A percentile compares a stretch with the other conserved stretches of the same genome.
Conservation (phyloP, 2,888 invertebrate genomes). For the Autographa gamma region DNA sequence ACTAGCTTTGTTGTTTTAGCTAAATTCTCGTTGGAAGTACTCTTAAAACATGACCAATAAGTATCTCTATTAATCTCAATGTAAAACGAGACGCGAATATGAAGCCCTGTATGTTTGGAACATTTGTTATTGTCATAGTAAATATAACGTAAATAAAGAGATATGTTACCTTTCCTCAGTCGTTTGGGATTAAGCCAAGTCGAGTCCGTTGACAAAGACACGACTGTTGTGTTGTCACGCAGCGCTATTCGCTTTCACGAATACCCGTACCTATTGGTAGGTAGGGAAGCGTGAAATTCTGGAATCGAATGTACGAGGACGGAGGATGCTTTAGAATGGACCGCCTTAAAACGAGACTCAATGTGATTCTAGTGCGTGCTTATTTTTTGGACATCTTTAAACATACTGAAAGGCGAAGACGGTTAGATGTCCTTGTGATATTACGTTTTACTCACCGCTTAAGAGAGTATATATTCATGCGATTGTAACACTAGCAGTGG, state of each 20-base stretch:
- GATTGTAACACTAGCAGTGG: constrained; percentile 38
- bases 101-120: constrained; percentile 54
- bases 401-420: constrained; percentile 3
- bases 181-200: constrained; percentile 84
- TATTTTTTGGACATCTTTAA: constrained; percentile 11
- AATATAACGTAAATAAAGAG: constrained; percentile 80
- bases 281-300: constrained; percentile 71
- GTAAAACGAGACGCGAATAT: constrained; percentile 58
- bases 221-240: constrained; percentile 73
- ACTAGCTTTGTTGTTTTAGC: constrained; percentile 30
- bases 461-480: constrained; percentile 29
- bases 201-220: constrained; percentile 76
- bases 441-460: constrained; percentile 20
- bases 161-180: constrained; percentile 79
- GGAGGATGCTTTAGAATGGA: constrained; percentile 29
- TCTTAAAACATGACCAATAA: constrained; percentile 48
- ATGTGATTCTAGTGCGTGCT: constrained; percentile 27
- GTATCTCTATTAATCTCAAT: constrained; percentile 55
- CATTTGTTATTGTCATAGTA: constrained; percentile 77
- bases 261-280: constrained; percentile 65
- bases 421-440: constrained; percentile 20
- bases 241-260: constrained; percentile 69
- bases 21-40: constrained; percentile 23
- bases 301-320: constrained; percentile 57
- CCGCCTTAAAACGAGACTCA: constrained; percentile 21